Conservation (phyloP, 2,888 invertebrate genomes). For the Chloroclystis v-ata region DNA sequence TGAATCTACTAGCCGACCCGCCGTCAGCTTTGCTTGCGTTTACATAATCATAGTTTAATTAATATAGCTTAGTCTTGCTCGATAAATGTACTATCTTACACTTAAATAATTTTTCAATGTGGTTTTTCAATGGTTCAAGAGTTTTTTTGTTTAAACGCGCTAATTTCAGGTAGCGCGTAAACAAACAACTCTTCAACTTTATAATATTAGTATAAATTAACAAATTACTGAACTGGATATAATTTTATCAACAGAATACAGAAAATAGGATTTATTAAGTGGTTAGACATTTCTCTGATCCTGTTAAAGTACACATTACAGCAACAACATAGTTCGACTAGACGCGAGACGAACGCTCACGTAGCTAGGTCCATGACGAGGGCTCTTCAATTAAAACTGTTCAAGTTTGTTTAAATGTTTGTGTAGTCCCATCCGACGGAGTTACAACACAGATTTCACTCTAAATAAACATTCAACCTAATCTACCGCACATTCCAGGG, state of each 20-base stretch:
- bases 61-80: too few species aligned
- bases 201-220: too few species aligned
- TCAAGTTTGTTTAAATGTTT: constrained; percentile 70
- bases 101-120: too few species aligned
- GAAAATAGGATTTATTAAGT: constrained; percentile 14
- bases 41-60: too few species aligned
- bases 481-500: constrained; percentile 29
- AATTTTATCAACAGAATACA: constrained; percentile 53
- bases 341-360: constrained; percentile 22
- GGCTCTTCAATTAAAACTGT: constrained; percentile 69
- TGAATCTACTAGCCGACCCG: too few species aligned
- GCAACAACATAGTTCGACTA: constrained; percentile 18
- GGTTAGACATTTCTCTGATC: neutral
- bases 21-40: too few species aligned
- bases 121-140: too few species aligned
- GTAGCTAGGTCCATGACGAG: constrained; percentile 48
- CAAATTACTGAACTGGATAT: constrained; percentile 40
- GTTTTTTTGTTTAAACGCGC: too few species aligned
- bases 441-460: constrained; percentile 45
- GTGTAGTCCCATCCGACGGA: constrained; percentile 53
- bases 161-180: too few species aligned
- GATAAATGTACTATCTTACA: too few species aligned
- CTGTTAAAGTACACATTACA: neutral
- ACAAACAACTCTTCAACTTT: too few species aligned
- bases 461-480: constrained; percentile 41